Base-by-base conservation (phyloP, 2,113 vertebrate genomes). In the Thunnus thynnus region DNA sequence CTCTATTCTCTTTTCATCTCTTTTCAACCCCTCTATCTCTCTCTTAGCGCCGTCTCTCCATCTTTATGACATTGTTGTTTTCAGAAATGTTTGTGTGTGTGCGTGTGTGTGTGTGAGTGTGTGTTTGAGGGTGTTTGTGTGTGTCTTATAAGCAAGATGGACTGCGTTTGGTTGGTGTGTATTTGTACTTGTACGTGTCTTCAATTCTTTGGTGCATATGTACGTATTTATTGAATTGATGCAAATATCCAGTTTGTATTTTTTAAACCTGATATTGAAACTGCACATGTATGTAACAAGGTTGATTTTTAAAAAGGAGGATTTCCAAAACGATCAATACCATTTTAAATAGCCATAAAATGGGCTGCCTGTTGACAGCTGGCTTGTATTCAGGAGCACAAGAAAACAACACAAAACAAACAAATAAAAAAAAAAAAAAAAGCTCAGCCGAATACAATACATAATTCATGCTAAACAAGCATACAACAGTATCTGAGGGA, bases 401-500 rank as follows among this genome's bases (percentile, higher is more conserved):
- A 41, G 7, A 41, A 41, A 41, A 41, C 36, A 41, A 41, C 7
- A 7, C 7, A 41, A 7, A 41, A 41, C 36, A 71, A 80, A 30
- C 27, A 30, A 30, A 30, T 30, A 30, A 13, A 1, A 50, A 52
- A 41, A n/a, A 3, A 52, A 22, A 25, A 25, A 36, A 51, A 36
- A 54, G 10, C 22, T 30, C 4, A 60, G 5, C 67, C 1, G 27
- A 78, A 63, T 1, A 18, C 41, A 76, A 52, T 64, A 46, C 48
- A 76, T 69, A 68, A 74, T 81, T 87, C 63, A 84, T 75, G 30
- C 25, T 74, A 72, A 88, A 71, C 52, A 69, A 76, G 63, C 32
- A 76, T 51, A 81, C 20, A 78, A 22, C 52, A 46, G 27, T 32
- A 3, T 75, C 66, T 71, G 46, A 66, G 80, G n/a, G 62, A 72